phyloP scores from a whole-genome alignment of 2,888 invertebrate species.

The Heliconius ethilla region DNA sequence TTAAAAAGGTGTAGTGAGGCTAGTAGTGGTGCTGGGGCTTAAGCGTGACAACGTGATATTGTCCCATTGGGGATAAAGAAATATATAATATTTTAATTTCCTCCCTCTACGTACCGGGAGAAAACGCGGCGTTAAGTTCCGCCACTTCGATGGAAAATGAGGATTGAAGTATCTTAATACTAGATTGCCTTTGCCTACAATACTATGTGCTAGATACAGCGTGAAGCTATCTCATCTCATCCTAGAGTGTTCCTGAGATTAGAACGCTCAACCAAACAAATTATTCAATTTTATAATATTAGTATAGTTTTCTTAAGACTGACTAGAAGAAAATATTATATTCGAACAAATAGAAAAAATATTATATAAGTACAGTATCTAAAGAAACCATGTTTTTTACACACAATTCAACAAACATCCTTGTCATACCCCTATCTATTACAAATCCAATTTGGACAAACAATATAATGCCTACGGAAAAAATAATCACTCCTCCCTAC shows the following conservation, averaged over 20 bases:
- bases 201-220: not conserved
- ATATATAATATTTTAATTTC: not conserved
- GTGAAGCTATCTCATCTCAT: not conserved
- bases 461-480: constrained; percentile 53
- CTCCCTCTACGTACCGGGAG: not conserved
- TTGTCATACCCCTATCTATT: constrained; percentile 67
- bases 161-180: not conserved
- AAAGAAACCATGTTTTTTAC: constrained; percentile 2
- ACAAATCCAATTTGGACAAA: constrained; percentile 69
- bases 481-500: constrained; percentile 62
- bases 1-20: not conserved
- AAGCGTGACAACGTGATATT: not conserved
- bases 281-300: not conserved
- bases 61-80: not conserved
- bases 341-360: no score
- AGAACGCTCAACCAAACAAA: not conserved
- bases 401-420: constrained; percentile 37
- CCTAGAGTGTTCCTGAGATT: not conserved
- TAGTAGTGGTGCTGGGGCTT: not conserved
- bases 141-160: not conserved
- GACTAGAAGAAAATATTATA: no score
- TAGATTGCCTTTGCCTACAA: not conserved
- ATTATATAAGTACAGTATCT: not conserved
- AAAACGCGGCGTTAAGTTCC: not conserved
- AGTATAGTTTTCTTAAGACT: no score